Evolutionary conservation across 2,113 vertebrate species (phyloP).

Genomic region (Microtus richardsoni): DNA sequence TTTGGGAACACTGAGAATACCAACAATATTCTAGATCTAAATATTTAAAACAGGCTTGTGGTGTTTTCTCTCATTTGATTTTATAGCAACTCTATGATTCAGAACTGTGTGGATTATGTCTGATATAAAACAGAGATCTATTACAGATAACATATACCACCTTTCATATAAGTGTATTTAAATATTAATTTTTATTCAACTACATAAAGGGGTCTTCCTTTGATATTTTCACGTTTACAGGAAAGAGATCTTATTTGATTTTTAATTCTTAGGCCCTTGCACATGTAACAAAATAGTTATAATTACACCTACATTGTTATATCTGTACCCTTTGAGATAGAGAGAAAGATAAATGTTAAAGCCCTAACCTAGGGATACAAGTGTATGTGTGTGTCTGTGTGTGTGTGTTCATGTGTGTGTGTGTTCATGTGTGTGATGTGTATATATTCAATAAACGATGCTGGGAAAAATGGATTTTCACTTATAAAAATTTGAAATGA

Average conservation of each 20-base stretch:
- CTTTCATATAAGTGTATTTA: neutral
- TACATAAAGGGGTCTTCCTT: neutral
- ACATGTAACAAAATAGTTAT: neutral
- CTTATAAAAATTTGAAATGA: neutral
- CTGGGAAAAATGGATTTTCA: neutral
- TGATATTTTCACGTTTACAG: neutral
- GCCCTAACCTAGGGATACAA: neutral
- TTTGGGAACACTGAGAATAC: conserved; percentile 24
- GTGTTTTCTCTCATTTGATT: neutral
- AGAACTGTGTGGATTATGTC: neutral
- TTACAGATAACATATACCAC: neutral
- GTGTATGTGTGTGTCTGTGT: neutral
- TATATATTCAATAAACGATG: neutral
- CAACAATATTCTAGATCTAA: neutral
- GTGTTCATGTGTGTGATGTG: no score
- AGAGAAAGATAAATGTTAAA: neutral
- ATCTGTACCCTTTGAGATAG: neutral
- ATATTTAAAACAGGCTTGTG: neutral
- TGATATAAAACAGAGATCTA: neutral
- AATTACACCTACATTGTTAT: neutral
- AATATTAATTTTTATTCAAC: conserved; percentile 23
- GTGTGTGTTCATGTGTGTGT: neutral
- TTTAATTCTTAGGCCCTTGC: neutral
- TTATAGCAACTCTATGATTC: neutral
- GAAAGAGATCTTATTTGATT: neutral